These are phyloP conservation scores for Ibidorhyncha struthersii DNA, from an alignment of 2,113 vertebrate genomes.

Conservation along the genomic window DNA sequence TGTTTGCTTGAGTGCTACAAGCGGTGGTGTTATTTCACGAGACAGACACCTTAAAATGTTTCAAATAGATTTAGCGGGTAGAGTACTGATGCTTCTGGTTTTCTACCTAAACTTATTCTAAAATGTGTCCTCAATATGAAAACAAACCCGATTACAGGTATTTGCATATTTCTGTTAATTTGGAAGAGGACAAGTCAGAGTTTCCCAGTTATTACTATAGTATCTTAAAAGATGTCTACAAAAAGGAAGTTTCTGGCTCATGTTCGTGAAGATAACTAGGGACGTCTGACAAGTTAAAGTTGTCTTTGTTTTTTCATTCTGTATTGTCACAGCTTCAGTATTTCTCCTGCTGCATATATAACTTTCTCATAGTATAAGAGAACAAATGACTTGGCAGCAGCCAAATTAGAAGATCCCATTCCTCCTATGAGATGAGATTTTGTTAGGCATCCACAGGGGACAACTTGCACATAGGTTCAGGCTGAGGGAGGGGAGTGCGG, in stretches of 20 bases:
- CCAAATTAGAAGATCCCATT: not conserved
- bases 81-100: not conserved
- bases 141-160: not conserved
- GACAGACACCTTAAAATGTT: not conserved
- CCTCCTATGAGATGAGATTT: not conserved
- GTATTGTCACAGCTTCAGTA: not conserved
- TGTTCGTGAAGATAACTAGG: not conserved
- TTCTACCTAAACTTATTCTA: not conserved
- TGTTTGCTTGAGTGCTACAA: accelerated
- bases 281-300: not conserved
- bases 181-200: not conserved
- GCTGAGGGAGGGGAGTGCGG: not conserved
- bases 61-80: not conserved
- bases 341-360: not conserved
- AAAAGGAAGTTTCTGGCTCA: not conserved
- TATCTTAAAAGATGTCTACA: not conserved
- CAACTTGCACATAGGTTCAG: accelerated
- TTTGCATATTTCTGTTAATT: not conserved
- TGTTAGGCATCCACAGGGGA: not conserved
- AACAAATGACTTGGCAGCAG: not conserved
- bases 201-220: not conserved
- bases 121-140: not conserved
- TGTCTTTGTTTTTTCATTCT: not conserved
- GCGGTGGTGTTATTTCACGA: not conserved
- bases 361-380: not conserved